Base-by-base conservation (phyloP, 2,113 vertebrate species). In the Prietella phreatophila region DNA sequence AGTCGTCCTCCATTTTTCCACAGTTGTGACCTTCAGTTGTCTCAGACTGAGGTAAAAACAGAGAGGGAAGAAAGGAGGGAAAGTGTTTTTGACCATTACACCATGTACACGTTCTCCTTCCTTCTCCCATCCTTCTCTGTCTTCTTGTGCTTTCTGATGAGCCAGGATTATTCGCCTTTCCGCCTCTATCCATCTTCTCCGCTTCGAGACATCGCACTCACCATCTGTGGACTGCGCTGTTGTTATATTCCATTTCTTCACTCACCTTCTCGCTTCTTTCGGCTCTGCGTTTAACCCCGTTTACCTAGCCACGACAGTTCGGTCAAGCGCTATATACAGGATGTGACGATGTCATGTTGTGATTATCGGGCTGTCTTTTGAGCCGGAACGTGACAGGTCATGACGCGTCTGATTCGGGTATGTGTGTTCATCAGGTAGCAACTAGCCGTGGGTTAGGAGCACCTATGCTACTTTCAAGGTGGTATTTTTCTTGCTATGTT, bases 141-240 rank as follows among this genome's bases (percentile, higher is more conserved):
- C 82, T 71, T 63, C 79, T 36, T 69, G 53, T 36, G 22, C 81
- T 79, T 86, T 85, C 82, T 89, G 90, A 89, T 91, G 90, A 89
- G 80, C 63, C 87, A 81, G 88, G 82, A 76, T 56, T 88, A 65
- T 84, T 36, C n/a, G 63, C 87, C 87, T 82, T 58, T 63, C 53
- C 4, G 6, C 36, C 71, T 39, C 88, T 61, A 86, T 88, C 85
- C 90, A 91, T 91, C 88, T 89, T 86, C 63, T 47, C 53, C 25
- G 1, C 58, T 86, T 84, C 39, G 30, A 67, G 63, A 89, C 79
- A 73, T 88, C 88, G 86, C 61, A 19, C 53, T 27, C 65, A 85
- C 88, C 88, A 86, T 86, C 86, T 89, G 86, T 86, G 84, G 50
- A 86, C 81, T 56, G 60, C 33, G 36, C 71, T 91, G 76, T 82